These are phyloP conservation scores for Strix aluco DNA, from an alignment of 2,113 vertebrate species.

Conservation along the genomic window DNA sequence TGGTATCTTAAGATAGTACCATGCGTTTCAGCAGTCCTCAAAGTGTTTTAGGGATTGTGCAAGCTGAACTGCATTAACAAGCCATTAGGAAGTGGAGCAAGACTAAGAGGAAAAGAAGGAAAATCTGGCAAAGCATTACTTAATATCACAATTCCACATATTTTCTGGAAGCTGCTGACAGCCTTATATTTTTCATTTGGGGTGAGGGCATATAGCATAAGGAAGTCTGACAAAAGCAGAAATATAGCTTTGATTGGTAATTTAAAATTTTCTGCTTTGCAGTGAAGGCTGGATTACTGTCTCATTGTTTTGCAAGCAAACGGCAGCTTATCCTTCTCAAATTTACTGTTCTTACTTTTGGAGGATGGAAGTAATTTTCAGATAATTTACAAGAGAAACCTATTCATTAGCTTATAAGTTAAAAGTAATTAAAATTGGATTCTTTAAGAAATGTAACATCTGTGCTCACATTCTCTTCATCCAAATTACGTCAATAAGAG, in stretches of 20 bases:
- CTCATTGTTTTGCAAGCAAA: no score
- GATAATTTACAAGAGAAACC: background rate
- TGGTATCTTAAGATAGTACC: background rate
- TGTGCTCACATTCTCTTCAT: background rate
- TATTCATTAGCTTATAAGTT: constrained; percentile 10
- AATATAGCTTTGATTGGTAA: no score
- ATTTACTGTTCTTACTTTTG: no score
- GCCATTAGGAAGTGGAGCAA: background rate
- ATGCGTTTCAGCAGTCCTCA: background rate
- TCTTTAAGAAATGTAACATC: constrained; percentile 31
- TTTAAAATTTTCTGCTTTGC: no score
- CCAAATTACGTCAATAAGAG: constrained; percentile 1
- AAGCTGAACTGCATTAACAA: background rate
- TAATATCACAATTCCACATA: background rate
- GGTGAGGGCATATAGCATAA: no score
- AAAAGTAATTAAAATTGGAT: constrained; percentile 47
- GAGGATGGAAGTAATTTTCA: background rate
- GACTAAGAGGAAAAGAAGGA: background rate
- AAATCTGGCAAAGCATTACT: background rate
- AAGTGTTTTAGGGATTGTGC: background rate
- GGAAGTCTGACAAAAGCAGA: no score
- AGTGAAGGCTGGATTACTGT: no score
- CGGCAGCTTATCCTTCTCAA: no score
- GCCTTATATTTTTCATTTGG: background rate
- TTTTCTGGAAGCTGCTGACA: background rate